phyloP scores from a whole-genome alignment of 2,113 vertebrate genomes.

The Actinemys pallida region DNA sequence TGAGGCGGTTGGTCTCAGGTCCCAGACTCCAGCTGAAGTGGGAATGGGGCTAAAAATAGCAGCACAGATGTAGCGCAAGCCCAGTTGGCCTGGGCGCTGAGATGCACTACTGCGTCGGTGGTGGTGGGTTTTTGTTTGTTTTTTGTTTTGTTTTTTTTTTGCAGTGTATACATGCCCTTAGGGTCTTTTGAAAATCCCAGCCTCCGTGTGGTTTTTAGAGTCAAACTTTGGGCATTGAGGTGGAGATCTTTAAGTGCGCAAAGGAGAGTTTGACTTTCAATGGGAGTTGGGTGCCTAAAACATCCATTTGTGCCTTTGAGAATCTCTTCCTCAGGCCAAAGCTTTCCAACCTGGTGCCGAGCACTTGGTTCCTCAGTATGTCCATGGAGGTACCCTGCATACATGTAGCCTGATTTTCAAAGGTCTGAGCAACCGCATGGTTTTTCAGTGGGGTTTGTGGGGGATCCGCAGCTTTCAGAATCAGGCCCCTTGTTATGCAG shows the following conservation, averaged over 20 bases:
- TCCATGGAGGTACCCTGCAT: not conserved
- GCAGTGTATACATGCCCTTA: not conserved
- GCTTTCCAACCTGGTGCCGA: not conserved
- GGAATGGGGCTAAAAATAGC: not conserved
- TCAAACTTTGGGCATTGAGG: not conserved
- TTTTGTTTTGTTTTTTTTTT: not conserved
- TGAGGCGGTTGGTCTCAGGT: no score
- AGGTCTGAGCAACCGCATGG: not conserved
- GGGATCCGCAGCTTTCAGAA: not conserved
- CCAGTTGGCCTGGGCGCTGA: not conserved
- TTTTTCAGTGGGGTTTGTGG: not conserved
- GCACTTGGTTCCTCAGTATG: not conserved
- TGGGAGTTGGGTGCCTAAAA: not conserved
- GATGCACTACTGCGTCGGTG: no score
- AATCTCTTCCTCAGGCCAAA: rapidly evolving
- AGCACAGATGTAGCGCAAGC: not conserved
- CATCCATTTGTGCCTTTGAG: not conserved
- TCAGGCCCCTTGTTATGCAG: not conserved
- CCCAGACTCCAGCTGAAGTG: not conserved
- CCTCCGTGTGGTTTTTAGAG: not conserved
- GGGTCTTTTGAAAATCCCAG: not conserved
- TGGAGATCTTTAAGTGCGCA: not conserved
- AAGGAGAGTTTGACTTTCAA: not conserved
- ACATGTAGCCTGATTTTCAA: not conserved
- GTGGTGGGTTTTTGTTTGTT: no score